Evolutionary conservation across 2,797 vertebrate genomes (phyloP), one percentile per base, ranked within the genome.

Genomic region (Argentina silus): DNA sequence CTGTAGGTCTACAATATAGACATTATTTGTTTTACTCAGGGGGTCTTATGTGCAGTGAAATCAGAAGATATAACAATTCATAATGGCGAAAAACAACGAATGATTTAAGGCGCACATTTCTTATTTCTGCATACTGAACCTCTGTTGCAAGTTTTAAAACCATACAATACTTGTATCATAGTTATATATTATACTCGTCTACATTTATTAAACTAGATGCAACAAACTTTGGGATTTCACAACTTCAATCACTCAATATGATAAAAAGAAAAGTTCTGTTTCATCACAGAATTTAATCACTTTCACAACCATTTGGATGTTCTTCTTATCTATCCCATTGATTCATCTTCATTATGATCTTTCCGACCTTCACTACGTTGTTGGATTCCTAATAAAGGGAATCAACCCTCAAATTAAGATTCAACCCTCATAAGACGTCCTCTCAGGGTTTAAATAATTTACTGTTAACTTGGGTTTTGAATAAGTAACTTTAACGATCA

Each of bases 111-210:
- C 45, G 69, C 53, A 76, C 71, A 11, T 78, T 78, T 77, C 65
- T 80, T 72, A 60, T 63, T 47, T 61, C 27, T 36, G 27, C 27
- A 36, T 36, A 36, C 27, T 62, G 68, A 59, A 74, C 51, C 63
- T 50, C 61, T 76, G 67, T 76, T 79, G 70, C 69, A 81, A 67
- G 75, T 78, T 78, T 12, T 67, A 57, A 79, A 60, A 19, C 56
- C 15, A 55, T 17, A 55, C 15, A n/a, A 12, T 11, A 3, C 19
- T 50, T 9, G 8, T 50, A 8, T 9, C 8, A 50, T n/a, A 53
- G 11, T 5, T 3, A 7, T 23, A 21, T 2, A 57, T 57, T 23
- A 57, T 57, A 19, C n/a, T 21, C 6, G 3, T 17, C 17, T 66
- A 47, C 63, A 66, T 21, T 23, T 21, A 56, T 7, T 2, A 5